A percentile compares a stretch with the other conserved stretches of the same genome.
Conservation (phyloP, 2,888 invertebrate species). For the Leucophenga montana region DNA sequence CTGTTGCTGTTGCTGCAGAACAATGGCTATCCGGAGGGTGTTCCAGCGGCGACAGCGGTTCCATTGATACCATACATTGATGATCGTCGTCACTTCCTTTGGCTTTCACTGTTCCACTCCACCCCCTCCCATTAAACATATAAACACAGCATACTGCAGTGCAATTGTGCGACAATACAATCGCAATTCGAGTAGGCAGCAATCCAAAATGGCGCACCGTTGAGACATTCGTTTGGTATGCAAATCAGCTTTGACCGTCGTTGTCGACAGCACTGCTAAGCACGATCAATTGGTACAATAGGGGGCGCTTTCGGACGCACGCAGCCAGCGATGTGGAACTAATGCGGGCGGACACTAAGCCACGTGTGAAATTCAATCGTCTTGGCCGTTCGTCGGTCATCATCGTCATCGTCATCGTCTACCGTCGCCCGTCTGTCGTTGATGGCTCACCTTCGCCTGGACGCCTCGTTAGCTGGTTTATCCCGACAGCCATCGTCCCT, state of each 20-base stretch:
- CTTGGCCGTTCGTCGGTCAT: conserved; percentile 30
- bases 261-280: neutral
- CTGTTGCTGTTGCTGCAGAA: neutral
- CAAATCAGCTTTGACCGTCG: neutral
- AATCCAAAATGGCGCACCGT: conserved; percentile 31
- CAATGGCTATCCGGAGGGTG: too few relatives aligned
- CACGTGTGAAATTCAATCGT: conserved; percentile 70
- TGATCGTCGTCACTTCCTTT: conserved; percentile 10
- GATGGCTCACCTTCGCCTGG: conserved; percentile 55
- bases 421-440: neutral
- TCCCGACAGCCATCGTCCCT: neutral
- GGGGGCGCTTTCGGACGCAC: conserved; percentile 26
- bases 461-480: conserved; percentile 49
- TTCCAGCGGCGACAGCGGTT: neutral
- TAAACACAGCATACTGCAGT: too few relatives aligned
- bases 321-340: conserved; percentile 59
- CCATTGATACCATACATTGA: neutral
- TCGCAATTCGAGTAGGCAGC: conserved; percentile 55
- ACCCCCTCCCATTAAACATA: too few relatives aligned
- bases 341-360: conserved; percentile 69
- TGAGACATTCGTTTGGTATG: conserved; percentile 8
- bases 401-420: neutral
- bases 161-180: conserved; percentile 27
- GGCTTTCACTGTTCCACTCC: neutral
- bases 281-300: conserved; percentile 1